Conservation (phyloP, 2,113 vertebrate genomes). For the Melospiza georgiana region DNA sequence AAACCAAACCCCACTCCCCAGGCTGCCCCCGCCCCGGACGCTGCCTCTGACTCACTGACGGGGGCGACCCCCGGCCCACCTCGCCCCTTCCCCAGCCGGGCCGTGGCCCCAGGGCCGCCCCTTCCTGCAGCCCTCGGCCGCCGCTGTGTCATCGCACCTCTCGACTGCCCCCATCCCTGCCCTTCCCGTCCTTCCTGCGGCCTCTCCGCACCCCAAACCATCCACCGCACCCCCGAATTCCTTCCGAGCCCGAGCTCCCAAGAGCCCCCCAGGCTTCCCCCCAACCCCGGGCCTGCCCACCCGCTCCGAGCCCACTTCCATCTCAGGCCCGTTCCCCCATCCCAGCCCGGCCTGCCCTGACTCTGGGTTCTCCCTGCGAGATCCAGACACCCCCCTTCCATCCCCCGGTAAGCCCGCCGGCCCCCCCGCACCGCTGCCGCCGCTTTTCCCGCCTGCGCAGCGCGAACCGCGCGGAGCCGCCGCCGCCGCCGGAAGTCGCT, state of each 20-base stretch:
- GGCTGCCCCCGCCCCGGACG: accelerated
- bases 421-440: not conserved
- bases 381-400: not conserved
- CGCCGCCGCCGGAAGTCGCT: not conserved
- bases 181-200: too few species aligned
- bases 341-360: not conserved
- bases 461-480: not conserved
- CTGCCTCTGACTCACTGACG: not conserved
- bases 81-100: not conserved
- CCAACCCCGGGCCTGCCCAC: not conserved
- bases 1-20: not conserved
- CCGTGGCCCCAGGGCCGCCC: too few species aligned
- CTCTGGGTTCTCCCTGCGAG: too few species aligned
- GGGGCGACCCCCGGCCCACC: too few species aligned
- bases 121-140: not conserved
- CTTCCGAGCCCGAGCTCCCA: not conserved
- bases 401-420: not conserved
- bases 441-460: not conserved
- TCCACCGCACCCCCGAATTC: not conserved
- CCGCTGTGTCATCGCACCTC: not conserved
- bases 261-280: too few species aligned
- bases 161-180: accelerated
- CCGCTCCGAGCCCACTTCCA: not conserved
- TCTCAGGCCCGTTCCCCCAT: not conserved
- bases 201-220: not conserved